phyloP scores from a whole-genome alignment of 2,888 invertebrate genomes.

The Rhabditophanes sp. region DNA sequence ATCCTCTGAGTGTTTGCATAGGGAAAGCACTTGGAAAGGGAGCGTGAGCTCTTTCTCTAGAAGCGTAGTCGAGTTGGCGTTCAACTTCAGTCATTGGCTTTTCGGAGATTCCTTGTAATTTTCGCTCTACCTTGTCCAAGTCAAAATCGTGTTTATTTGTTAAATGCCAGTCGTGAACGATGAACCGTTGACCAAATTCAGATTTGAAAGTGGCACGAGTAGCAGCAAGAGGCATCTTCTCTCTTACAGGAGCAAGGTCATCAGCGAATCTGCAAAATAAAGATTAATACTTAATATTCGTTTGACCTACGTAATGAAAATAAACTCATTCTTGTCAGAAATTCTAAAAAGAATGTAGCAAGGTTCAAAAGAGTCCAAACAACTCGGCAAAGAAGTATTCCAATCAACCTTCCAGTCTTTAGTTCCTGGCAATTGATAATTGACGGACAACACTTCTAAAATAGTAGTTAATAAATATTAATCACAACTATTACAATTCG shows the following conservation, averaged over 20 bases:
- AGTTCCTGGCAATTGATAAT: constrained; percentile 26
- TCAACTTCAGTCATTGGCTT: constrained; percentile 62
- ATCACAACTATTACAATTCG: constrained; percentile 1
- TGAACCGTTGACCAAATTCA: constrained; percentile 82
- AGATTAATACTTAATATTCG: constrained; percentile 1
- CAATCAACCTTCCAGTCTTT: constrained; percentile 40
- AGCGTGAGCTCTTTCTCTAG: constrained; percentile 25
- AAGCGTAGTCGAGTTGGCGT: constrained; percentile 46
- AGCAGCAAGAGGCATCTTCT: constrained; percentile 94
- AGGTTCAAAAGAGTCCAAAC: constrained; percentile 53
- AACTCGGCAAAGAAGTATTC: constrained; percentile 32
- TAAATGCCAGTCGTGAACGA: constrained; percentile 79
- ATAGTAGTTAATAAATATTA: not conserved
- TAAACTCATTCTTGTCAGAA: constrained; percentile 66
- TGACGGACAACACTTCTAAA: constrained; percentile 26
- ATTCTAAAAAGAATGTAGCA: constrained; percentile 71
- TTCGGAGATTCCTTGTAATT: constrained; percentile 28
- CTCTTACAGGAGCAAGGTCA: constrained; percentile 70
- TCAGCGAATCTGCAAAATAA: constrained; percentile 76
- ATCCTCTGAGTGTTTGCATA: constrained; percentile 61
- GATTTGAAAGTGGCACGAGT: constrained; percentile 89
- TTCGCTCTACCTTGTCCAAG: constrained; percentile 18
- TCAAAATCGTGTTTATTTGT: constrained; percentile 55
- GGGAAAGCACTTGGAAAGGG: constrained; percentile 9
- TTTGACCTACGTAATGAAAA: constrained; percentile 46